phyloP scores from a whole-genome alignment of 1,140 invertebrate genomes.

The Platorchestia sp. region DNA sequence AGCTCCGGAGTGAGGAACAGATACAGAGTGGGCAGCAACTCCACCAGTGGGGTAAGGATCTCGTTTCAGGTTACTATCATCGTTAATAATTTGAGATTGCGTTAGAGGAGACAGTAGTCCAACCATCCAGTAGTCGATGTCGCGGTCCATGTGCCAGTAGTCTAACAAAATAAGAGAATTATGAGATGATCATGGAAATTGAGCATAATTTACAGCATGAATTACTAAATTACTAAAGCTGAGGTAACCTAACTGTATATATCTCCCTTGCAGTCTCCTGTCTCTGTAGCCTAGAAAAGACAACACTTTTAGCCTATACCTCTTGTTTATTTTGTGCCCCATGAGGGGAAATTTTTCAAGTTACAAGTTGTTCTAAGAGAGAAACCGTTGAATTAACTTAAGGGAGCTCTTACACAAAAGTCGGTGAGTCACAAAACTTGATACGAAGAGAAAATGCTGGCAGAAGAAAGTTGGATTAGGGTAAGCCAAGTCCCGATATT shows the following conservation, averaged over 20 bases:
- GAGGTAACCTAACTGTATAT: too few species aligned
- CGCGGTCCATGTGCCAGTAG: slow-evolving; percentile 35
- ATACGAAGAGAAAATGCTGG: slow-evolving; percentile 16
- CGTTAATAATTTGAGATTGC: not conserved
- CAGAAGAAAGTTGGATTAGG: slow-evolving; percentile 39
- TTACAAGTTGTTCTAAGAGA: not conserved
- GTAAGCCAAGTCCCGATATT: not conserved
- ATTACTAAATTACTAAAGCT: too few species aligned
- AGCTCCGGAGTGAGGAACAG: not conserved
- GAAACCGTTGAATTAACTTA: not conserved
- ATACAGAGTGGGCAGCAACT: not conserved
- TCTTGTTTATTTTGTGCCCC: too few species aligned
- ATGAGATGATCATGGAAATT: too few species aligned
- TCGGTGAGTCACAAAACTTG: not conserved
- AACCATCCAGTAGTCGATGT: slow-evolving; percentile 31
- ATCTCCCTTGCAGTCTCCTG: too few species aligned
- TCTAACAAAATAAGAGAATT: not conserved
- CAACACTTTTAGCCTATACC: too few species aligned
- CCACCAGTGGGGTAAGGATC: not conserved
- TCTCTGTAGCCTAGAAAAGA: too few species aligned
- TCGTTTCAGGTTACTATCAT: not conserved
- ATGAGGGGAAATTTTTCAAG: not conserved
- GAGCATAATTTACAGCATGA: too few species aligned
- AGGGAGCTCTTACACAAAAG: slow-evolving; percentile 3
- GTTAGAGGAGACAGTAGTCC: not conserved